Evolutionary conservation across 1,140 invertebrate genomes (phyloP), one percentile per base, ranked within the genome.

Genomic region (Hylaeus volcanicus): DNA sequence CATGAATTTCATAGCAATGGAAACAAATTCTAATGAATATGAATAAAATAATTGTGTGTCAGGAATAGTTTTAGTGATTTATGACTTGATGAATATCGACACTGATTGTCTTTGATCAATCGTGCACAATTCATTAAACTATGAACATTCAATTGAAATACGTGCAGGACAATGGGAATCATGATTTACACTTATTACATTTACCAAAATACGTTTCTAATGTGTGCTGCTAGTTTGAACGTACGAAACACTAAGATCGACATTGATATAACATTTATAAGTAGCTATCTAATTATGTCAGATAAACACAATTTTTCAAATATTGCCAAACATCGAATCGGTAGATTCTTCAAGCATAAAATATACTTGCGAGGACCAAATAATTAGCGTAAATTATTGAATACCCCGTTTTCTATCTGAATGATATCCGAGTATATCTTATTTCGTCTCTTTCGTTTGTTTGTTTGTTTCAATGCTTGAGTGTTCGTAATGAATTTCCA

Each of bases 91-190:
- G 72, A 68, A 61, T 74, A 74, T 70, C 58, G 15, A 80, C 60
- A 80, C 60, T 77, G 74, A 86, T 86, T 86, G 81, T 86, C 56
- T 69, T 64, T 74, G 39, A 77, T 72, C 51, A 76, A 83, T 71
- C 58, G 65, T 66, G 51, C 12, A 58, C 26, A 79, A 79, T 73
- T 65, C 41, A 74, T 79, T 56, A 68, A 65, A 71, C 58, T 60
- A 85, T 64, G 58, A 74, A 82, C 37, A 58, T 69, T 15, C 11
- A 77, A 65, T 81, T 58, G 58, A 86, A 61, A 81, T 60, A 55
- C 51, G 55, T 37, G 58, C 68, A 45, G 6, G n/a, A 63, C 41
- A 66, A 66, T 73, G 56, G 63, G 56, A 45, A 77, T 69, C 60
- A 69, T 65, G 53, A 70, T 51, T 51, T 73, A 85, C 53, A 73